A percentile compares a stretch with the other conserved stretches of the same genome.
Conservation (phyloP, 2,797 vertebrate genomes). For the Onychomys torridus region DNA sequence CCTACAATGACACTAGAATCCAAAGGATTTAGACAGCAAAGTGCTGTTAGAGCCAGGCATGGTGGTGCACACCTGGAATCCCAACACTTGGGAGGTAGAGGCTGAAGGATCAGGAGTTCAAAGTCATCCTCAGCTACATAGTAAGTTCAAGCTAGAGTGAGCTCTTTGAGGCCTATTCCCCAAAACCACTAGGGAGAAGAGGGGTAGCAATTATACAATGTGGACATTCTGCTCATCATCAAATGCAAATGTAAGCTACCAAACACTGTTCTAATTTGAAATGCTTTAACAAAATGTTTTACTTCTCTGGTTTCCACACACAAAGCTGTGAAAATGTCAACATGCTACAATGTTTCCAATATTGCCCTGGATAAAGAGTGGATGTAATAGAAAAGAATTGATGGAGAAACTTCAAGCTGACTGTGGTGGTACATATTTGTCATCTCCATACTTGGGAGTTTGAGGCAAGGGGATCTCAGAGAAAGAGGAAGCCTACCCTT, state of each 20-base stretch:
- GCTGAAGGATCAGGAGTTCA: not conserved
- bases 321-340: not conserved
- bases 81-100: not conserved
- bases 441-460: not conserved
- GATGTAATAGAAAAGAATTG: not conserved
- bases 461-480: not conserved
- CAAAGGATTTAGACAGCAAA: not conserved
- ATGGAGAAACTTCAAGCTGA: not conserved
- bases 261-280: not conserved
- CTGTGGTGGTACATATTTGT: not conserved
- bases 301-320: not conserved
- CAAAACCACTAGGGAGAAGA: not conserved
- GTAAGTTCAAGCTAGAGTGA: not conserved
- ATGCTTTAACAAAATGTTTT: constrained; percentile 3
- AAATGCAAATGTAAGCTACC: not conserved
- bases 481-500: not conserved
- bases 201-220: not conserved
- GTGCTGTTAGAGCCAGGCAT: not conserved
- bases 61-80: not conserved
- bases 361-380: not conserved
- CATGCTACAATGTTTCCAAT: not conserved
- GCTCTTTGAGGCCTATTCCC: not conserved
- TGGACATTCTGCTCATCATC: not conserved
- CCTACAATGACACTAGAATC: not conserved
- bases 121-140: not conserved